Base-by-base conservation (phyloP, 2,888 invertebrate genomes). In the Meganola albula region DNA sequence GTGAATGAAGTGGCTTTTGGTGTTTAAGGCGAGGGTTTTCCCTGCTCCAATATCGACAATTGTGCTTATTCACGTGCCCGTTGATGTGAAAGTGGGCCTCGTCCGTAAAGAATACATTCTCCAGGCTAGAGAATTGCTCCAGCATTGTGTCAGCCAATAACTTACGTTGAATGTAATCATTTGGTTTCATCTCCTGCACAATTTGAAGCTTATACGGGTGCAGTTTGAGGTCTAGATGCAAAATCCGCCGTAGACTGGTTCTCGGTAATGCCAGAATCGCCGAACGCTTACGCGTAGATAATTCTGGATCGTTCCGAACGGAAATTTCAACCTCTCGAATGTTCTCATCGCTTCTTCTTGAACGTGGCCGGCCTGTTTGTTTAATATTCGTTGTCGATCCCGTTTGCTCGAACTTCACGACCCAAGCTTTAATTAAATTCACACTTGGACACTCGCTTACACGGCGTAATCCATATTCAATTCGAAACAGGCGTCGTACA, bases 161-260 rank as follows among this genome's bases (percentile, higher is more conserved):
- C 3, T n/a, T 7, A n/a, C 20, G 20, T 20, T n/a, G n/a, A 20
- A 5, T 18, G 7, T 10, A 14, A 11, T 26, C 28, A 20, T 20
- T 20, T 7, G 20, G 20, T n/a, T 20, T 3, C 8, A 20, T n/a
- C 3, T 20, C 20, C 8, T 20, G 20, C 20, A 20, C 20, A 5
- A 20, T 7, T 20, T 20, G 20, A 20, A 20, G 3, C n/a, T 20
- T 20, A 20, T 20, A 20, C 4, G 20, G 4, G 20, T 20, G 20
- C 20, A 7, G n/a, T 20, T 5, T 20, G 3, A 20, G 8, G n/a
- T 20, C 20, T 20, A n/a, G 7, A 7, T 5, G 3, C 20, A 20
- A 20, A 20, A 47, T 50, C n/a, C 47, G 40, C 25, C 37, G 38
- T 27, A 46, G 44, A 27, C 41, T 34, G 33, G 45, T 20, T 20